A percentile compares a stretch with the other conserved stretches of the same genome.
Conservation (phyloP, 37 sponge, comb jelly and placozoan species). For the Ianthella basta region DNA sequence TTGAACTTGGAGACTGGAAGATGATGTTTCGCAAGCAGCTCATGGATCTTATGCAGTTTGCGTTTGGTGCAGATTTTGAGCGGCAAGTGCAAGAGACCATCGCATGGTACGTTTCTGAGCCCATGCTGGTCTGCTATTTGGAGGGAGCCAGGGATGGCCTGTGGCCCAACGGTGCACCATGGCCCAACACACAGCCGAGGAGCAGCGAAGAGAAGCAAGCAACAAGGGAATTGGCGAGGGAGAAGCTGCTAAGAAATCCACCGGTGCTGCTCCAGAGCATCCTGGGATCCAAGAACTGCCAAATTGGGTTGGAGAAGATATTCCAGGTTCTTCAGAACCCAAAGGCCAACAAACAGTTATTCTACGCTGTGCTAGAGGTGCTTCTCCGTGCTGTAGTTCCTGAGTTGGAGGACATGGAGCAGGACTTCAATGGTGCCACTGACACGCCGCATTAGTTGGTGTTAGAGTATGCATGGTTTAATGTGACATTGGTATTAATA, state of each 20-base stretch:
- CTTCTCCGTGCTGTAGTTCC: constrained; percentile 71
- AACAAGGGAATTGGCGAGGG: constrained; percentile 73
- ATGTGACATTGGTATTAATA: too few relatives aligned
- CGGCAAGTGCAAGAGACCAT: constrained; percentile 77
- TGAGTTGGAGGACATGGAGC: constrained; percentile 62
- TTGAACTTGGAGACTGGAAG: constrained; percentile 84
- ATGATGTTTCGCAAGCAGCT: constrained; percentile 71
- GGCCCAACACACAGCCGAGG: constrained; percentile 35
- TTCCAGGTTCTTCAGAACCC: constrained; percentile 70
- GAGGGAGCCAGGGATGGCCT: constrained; percentile 64
- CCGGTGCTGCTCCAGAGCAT: constrained; percentile 75
- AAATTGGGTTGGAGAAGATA: constrained; percentile 72
- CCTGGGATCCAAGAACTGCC: constrained; percentile 70
- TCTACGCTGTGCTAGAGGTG: constrained; percentile 71
- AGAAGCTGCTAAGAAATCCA: constrained; percentile 62
- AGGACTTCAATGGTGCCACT: neutral
- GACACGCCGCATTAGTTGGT: too few relatives aligned
- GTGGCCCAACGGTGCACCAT: constrained; percentile 70
- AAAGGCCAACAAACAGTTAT: constrained; percentile 74
- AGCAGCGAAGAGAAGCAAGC: constrained; percentile 72
- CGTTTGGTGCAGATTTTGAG: constrained; percentile 82
- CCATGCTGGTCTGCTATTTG: constrained; percentile 84
- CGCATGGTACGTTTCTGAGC: constrained; percentile 82
- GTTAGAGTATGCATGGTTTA: too few relatives aligned
- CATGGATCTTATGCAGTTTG: constrained; percentile 81